These are phyloP conservation scores for Microctenopoma steveboyesi DNA, from an alignment of 2,797 vertebrate genomes.

Conservation along the genomic window DNA sequence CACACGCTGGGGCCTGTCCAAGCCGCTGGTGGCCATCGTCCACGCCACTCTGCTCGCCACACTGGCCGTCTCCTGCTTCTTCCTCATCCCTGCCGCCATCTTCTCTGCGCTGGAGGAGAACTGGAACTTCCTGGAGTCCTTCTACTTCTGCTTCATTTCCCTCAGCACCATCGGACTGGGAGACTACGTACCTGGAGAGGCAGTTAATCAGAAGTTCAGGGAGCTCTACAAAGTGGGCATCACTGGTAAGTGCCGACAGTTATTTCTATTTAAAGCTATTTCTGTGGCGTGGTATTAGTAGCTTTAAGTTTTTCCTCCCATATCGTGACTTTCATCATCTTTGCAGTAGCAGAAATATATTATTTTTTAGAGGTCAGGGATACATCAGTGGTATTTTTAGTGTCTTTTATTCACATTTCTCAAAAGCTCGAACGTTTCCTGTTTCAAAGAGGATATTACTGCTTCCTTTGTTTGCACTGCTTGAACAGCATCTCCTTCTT, in stretches of 20 bases:
- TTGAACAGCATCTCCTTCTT: not conserved
- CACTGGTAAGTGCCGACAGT: conserved; percentile 88
- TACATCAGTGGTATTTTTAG: not conserved
- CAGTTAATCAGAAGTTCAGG: conserved; percentile 91
- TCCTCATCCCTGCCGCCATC: conserved; percentile 93
- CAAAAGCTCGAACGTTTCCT: conserved; percentile 7
- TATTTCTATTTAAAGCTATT: not conserved
- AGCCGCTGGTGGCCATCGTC: conserved; percentile 89
- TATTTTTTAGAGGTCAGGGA: not conserved
- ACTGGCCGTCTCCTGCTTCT: conserved; percentile 89
- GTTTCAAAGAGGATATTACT: conserved; percentile 21
- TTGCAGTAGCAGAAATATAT: not conserved
- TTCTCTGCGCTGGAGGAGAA: conserved; percentile 93
- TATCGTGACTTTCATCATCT: not conserved
- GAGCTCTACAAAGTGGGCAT: conserved; percentile 97
- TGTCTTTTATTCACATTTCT: not conserved
- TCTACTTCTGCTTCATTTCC: conserved; percentile 99
- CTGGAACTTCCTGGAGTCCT: conserved; percentile 98
- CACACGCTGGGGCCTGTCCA: conserved; percentile 91
- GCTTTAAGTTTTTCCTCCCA: not conserved
- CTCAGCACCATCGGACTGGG: conserved; percentile 97
- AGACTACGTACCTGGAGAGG: conserved; percentile 96
- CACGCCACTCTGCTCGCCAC: conserved; percentile 88
- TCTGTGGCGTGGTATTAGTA: not conserved
- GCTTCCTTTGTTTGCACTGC: conserved; percentile 12